Percentiles rank a stretch among this genome's conserved stretches.
Evolutionary conservation across 2,797 vertebrate species (phyloP).

Genomic region (Aulostomus chinensis): DNA sequence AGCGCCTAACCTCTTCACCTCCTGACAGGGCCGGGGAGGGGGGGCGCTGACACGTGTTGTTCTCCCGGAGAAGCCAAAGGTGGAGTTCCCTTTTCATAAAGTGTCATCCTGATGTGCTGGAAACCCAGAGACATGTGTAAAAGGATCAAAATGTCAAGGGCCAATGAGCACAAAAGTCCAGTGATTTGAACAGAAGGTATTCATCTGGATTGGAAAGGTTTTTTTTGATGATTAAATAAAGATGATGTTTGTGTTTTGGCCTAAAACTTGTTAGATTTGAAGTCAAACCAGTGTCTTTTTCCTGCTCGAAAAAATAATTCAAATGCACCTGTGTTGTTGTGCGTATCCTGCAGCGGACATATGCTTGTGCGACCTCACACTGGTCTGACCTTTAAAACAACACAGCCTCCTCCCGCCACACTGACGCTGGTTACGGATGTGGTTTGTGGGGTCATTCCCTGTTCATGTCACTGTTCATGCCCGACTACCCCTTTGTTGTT

Average conservation of each 20-base stretch:
- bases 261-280: too few species aligned
- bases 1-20: constrained; percentile 80
- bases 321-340: constrained; percentile 5
- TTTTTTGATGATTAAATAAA: constrained; percentile 1
- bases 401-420: constrained; percentile 58
- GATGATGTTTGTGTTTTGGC: too few species aligned
- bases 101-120: constrained; percentile 78
- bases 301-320: constrained; percentile 4
- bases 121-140: constrained; percentile 71
- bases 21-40: constrained; percentile 67
- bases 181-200: constrained; percentile 34
- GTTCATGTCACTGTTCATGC: constrained; percentile 81
- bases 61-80: constrained; percentile 69
- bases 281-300: too few species aligned
- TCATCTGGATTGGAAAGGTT: constrained; percentile 26
- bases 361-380: constrained; percentile 51
- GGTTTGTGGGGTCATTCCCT: constrained; percentile 77
- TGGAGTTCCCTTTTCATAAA: constrained; percentile 75
- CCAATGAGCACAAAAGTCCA: constrained; percentile 55
- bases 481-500: constrained; percentile 71
- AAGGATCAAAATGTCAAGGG: constrained; percentile 76
- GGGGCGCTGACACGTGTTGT: constrained; percentile 76
- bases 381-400: constrained; percentile 74
- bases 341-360: constrained; percentile 38
- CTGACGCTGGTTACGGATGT: constrained; percentile 60